These are phyloP conservation scores for Malurus elegans DNA, from an alignment of 2,113 vertebrate genomes.

Conservation along the genomic window DNA sequence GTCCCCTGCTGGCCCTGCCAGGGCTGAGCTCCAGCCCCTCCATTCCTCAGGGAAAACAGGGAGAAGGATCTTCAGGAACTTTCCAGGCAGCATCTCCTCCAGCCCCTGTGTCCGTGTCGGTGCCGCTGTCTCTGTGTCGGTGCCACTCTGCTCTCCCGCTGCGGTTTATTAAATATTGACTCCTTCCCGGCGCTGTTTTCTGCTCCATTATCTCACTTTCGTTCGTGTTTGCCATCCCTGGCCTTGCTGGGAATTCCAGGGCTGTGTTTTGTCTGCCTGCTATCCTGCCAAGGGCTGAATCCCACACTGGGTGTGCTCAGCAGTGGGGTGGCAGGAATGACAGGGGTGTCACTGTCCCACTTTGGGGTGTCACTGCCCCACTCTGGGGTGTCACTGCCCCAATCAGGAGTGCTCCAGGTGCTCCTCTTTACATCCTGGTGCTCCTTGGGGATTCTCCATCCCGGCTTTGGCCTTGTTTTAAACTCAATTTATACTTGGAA, in stretches of 20 bases:
- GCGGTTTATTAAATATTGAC: constrained; percentile 19
- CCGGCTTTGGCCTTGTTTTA: neutral
- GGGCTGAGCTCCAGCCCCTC: neutral
- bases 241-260: neutral
- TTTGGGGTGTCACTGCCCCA: too few species aligned
- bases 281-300: neutral
- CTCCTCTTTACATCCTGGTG: neutral
- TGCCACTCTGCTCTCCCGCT: neutral
- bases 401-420: neutral
- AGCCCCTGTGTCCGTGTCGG: neutral
- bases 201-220: constrained; percentile 49
- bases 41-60: neutral
- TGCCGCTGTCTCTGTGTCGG: neutral
- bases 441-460: neutral
- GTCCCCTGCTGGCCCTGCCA: neutral
- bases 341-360: too few species aligned
- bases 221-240: neutral
- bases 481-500: neutral
- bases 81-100: neutral
- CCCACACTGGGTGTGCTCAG: neutral
- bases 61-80: neutral
- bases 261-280: neutral
- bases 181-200: neutral
- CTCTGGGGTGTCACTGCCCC: too few species aligned
- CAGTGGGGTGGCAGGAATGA: rapidly evolving